phyloP scores from a whole-genome alignment of 35 echinoderm and acorn worm genomes.

The Ptychodera flava region DNA sequence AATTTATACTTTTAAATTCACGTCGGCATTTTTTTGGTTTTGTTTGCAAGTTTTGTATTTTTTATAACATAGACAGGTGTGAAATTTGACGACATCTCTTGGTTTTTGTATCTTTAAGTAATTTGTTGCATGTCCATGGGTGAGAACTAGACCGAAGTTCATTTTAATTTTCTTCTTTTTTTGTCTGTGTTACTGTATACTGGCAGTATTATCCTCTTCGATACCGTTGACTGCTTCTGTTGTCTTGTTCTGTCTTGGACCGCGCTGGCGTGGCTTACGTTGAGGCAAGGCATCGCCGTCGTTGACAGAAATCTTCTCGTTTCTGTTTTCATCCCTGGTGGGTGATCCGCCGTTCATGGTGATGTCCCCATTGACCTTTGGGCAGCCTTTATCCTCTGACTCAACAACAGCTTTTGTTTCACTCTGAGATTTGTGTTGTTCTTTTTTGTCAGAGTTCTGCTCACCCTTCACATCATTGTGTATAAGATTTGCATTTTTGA shows the following conservation, averaged over 20 bases:
- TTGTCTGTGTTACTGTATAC: background rate
- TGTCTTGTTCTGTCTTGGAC: background rate
- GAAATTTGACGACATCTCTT: too few species aligned
- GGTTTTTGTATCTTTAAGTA: too few species aligned
- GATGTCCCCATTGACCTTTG: background rate
- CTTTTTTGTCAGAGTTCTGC: background rate
- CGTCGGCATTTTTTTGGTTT: too few species aligned
- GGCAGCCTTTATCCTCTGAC: background rate
- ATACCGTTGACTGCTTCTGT: background rate
- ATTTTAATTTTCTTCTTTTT: too few species aligned
- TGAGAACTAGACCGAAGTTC: too few species aligned
- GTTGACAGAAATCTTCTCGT: background rate
- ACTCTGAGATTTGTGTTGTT: background rate
- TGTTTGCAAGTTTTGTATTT: too few species aligned
- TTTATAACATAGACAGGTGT: too few species aligned
- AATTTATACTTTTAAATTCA: too few species aligned
- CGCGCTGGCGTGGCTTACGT: constrained; percentile 21
- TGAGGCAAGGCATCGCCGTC: constrained; percentile 20
- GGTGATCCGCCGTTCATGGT: background rate
- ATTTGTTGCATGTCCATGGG: too few species aligned
- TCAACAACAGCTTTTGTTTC: background rate
- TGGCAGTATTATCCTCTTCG: background rate
- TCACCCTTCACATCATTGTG: background rate
- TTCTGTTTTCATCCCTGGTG: background rate
- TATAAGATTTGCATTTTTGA: background rate